Conservation (phyloP, 2,888 invertebrate genomes). For the Acholoe squamosa region DNA sequence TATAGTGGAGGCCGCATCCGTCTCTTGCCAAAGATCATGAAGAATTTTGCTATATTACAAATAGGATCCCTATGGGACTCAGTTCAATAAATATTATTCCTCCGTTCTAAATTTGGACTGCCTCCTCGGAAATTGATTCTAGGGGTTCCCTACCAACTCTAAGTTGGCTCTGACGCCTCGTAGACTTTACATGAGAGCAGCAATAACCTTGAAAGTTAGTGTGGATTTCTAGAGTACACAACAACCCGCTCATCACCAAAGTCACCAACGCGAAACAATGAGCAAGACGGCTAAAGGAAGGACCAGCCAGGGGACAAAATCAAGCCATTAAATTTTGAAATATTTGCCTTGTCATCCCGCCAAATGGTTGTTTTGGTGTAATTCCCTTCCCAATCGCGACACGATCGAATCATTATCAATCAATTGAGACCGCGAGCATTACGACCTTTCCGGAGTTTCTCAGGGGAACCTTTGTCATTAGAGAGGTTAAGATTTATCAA, state of each 20-base stretch:
- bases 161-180: too few species aligned
- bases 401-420: conserved; percentile 36
- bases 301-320: not conserved
- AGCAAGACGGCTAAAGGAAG: not conserved
- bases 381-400: conserved; percentile 29
- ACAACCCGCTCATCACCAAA: not conserved
- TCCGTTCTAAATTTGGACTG: too few species aligned
- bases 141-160: too few species aligned
- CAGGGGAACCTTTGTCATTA: conserved; percentile 3
- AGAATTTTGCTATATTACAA: too few species aligned
- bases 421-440: not conserved
- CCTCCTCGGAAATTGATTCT: too few species aligned
- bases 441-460: not conserved
- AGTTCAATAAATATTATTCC: too few species aligned
- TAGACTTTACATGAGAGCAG: too few species aligned
- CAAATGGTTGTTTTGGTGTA: conserved; percentile 38
- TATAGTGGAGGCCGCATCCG: too few species aligned
- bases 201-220: not conserved
- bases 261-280: not conserved
- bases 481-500: too few species aligned
- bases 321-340: not conserved
- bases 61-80: too few species aligned
- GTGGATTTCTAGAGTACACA: not conserved
- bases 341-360: conserved; percentile 25
- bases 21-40: too few species aligned